phyloP scores from a whole-genome alignment of 1,140 invertebrate species.

The Microplitis mediator region DNA sequence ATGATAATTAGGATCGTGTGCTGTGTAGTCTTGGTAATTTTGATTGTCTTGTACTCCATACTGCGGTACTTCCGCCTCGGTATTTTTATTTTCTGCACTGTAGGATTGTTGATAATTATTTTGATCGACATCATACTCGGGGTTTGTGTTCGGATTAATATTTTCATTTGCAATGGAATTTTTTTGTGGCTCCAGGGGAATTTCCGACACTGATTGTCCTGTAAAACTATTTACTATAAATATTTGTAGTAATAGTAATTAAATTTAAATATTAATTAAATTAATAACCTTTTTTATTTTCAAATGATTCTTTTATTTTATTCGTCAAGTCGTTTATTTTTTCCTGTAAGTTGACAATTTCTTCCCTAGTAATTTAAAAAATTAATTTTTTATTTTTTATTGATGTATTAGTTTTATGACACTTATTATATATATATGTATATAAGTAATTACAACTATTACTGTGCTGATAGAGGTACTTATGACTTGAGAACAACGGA shows the following conservation, averaged over 20 bases:
- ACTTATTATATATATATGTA: not conserved
- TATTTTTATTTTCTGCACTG: constrained; percentile 1
- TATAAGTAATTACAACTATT: constrained; percentile 38
- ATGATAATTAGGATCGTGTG: constrained; percentile 32
- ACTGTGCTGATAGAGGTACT: constrained; percentile 57
- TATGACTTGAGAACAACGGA: constrained; percentile 46
- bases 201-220: too few species aligned
- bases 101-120: constrained; percentile 7
- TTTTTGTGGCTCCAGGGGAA: not conserved
- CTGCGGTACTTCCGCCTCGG: not conserved
- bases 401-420: not conserved
- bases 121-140: not conserved
- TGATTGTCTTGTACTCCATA: constrained; percentile 24
- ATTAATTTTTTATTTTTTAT: constrained; percentile 11
- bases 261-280: not conserved
- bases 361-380: constrained; percentile 57
- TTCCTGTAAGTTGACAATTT: constrained; percentile 63
- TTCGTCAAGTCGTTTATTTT: constrained; percentile 61
- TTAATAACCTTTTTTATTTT: constrained; percentile 45
- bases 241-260: not conserved
- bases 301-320: constrained; percentile 58
- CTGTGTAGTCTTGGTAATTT: constrained; percentile 31
- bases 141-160: not conserved
- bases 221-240: too few species aligned
- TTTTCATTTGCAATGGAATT: not conserved